Conservation (phyloP, 2,797 vertebrate species). For the Adrianichthys oophorus region DNA sequence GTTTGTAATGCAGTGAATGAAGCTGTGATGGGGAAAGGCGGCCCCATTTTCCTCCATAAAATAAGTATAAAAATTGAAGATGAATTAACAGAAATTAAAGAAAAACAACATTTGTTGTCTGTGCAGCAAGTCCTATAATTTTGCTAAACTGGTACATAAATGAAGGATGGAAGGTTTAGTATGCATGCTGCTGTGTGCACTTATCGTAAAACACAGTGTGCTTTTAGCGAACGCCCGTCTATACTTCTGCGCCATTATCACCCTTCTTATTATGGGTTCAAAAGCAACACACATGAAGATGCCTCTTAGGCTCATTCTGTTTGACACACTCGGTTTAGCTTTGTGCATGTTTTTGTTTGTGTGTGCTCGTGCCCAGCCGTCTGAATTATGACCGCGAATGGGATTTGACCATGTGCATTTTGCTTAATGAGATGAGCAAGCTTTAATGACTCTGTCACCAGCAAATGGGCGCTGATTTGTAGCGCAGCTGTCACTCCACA, state of each 20-base stretch:
- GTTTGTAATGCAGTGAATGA: slow-evolving; percentile 27
- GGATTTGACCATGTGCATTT: slow-evolving; percentile 68
- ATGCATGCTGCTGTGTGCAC: slow-evolving; percentile 30
- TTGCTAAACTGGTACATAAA: slow-evolving; percentile 5
- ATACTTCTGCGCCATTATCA: slow-evolving; percentile 49
- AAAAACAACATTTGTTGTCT: slow-evolving; percentile 2
- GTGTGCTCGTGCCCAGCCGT: slow-evolving; percentile 39
- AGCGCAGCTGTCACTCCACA: slow-evolving; percentile 70
- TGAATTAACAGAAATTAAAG: no score
- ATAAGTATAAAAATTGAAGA: no score
- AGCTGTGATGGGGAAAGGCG: slow-evolving; percentile 21
- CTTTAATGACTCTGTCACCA: slow-evolving; percentile 80
- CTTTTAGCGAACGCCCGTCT: slow-evolving; percentile 58
- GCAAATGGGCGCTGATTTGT: slow-evolving; percentile 80
- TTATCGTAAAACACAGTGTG: slow-evolving; percentile 66
- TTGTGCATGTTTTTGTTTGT: slow-evolving; percentile 30
- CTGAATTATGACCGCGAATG: slow-evolving; percentile 66
- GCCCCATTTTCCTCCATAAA: slow-evolving; percentile 7
- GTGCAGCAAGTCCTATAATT: slow-evolving; percentile 3
- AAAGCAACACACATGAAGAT: slow-evolving; percentile 24
- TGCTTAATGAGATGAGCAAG: slow-evolving; percentile 77
- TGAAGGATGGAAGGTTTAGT: slow-evolving; percentile 8
- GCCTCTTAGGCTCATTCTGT: slow-evolving; percentile 25
- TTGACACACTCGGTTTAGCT: slow-evolving; percentile 54
- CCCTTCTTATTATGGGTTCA: slow-evolving; percentile 46